Percentiles rank a stretch among this genome's conserved stretches.
These are phyloP conservation scores for Lethenteron reissneri DNA, from an alignment of 2,113 vertebrate genomes.

Conservation along the genomic window DNA sequence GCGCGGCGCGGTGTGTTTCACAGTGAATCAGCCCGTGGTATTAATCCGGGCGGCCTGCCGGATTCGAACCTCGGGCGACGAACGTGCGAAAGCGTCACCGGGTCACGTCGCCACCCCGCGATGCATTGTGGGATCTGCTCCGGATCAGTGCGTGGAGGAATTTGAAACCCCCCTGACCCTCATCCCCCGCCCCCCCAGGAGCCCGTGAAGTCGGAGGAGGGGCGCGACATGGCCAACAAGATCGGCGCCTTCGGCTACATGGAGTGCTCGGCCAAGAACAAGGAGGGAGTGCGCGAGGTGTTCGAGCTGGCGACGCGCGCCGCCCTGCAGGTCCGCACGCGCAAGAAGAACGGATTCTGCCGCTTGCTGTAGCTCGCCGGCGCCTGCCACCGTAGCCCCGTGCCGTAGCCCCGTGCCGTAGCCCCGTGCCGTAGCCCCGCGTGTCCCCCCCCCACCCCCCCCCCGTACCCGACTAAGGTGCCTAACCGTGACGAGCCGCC, in stretches of 20 bases:
- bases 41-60: too few relatives aligned
- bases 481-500: too few relatives aligned
- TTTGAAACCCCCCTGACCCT: background rate
- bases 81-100: too few relatives aligned
- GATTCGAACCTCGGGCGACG: too few relatives aligned
- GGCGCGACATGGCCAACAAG: constrained; percentile 6
- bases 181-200: background rate
- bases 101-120: too few relatives aligned
- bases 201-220: background rate
- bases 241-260: constrained; percentile 7
- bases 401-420: constrained; percentile 23
- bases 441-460: too few relatives aligned
- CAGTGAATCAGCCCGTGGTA: too few relatives aligned
- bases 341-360: background rate
- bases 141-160: too few relatives aligned
- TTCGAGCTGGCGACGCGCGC: constrained; percentile 7
- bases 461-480: too few relatives aligned
- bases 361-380: background rate
- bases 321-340: background rate
- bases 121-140: too few relatives aligned
- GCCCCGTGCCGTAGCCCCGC: too few relatives aligned
- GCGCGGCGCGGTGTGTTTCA: too few relatives aligned
- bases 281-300: constrained; percentile 9
- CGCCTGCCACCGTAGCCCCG: constrained; percentile 32
- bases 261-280: constrained; percentile 9